phyloP scores from a whole-genome alignment of 2,797 vertebrate genomes.

The Gastrophryne carolinensis region DNA sequence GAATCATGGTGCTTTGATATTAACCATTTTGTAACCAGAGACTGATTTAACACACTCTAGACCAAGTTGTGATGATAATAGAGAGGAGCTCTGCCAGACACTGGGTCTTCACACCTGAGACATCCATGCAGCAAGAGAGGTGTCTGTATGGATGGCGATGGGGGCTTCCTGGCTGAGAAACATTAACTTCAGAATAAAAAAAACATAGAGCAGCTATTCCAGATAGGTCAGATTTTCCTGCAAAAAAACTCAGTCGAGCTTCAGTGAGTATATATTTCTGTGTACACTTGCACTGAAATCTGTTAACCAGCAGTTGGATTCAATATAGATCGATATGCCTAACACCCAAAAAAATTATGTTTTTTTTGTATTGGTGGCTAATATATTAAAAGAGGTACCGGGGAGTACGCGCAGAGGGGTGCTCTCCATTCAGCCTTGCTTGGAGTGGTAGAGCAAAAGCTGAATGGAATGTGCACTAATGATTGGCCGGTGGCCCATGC shows the following conservation, averaged over 20 bases:
- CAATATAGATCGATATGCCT: too few relatives aligned
- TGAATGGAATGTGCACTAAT: too few relatives aligned
- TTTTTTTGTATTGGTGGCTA: too few relatives aligned
- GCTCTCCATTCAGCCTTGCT: too few relatives aligned
- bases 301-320: too few relatives aligned
- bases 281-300: not conserved
- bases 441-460: too few relatives aligned
- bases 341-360: too few relatives aligned
- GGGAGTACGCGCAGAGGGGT: too few relatives aligned
- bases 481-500: too few relatives aligned
- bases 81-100: not conserved
- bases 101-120: not conserved
- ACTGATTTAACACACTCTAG: not conserved
- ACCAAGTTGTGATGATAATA: not conserved
- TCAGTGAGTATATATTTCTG: not conserved
- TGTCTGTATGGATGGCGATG: not conserved
- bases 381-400: too few relatives aligned
- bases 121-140: not conserved
- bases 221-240: not conserved
- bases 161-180: not conserved
- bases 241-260: not conserved
- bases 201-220: not conserved
- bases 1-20: not conserved
- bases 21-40: not conserved
- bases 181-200: conserved; percentile 23